Conservation (phyloP, 2,888 invertebrate species). For the Meliscaeva auricollis region DNA sequence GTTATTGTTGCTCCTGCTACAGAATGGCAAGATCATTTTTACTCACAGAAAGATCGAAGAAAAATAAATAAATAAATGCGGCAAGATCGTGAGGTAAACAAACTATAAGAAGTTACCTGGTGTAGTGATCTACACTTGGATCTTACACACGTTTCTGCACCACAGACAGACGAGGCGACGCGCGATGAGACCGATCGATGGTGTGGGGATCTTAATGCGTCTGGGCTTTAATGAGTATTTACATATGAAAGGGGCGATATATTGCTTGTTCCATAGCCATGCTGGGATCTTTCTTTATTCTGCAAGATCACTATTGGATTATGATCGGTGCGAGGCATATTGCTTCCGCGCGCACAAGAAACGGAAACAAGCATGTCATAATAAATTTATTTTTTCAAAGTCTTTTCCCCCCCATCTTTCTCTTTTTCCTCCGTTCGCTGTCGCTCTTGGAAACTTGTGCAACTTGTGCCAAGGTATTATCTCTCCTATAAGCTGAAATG, state of each 20-base stretch:
- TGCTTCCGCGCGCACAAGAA: conserved; percentile 50
- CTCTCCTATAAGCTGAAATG: conserved; percentile 2
- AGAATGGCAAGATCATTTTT: conserved; percentile 45
- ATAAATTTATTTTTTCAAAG: conserved; percentile 49
- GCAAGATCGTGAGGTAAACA: conserved; percentile 69
- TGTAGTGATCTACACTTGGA: conserved; percentile 49
- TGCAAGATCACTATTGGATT: conserved; percentile 36
- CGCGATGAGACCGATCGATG: background rate
- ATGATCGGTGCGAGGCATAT: conserved; percentile 52
- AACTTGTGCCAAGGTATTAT: conserved; percentile 51
- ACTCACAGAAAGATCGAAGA: conserved; percentile 29
- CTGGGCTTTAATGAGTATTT: conserved; percentile 66
- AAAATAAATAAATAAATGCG: conserved; percentile 22
- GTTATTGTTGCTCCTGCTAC: background rate
- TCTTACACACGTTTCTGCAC: conserved; percentile 47
- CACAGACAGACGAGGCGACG: background rate
- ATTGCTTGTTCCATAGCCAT: conserved; percentile 25
- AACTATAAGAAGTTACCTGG: conserved; percentile 56
- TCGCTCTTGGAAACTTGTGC: conserved; percentile 12
- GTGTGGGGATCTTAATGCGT: conserved; percentile 47
- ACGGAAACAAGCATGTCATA: conserved; percentile 69
- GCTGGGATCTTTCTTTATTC: conserved; percentile 13
- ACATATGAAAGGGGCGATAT: conserved; percentile 51
- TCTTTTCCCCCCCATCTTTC: background rate
- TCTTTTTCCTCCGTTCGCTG: background rate